Evolutionary conservation across 1,140 invertebrate genomes (phyloP).

Genomic region (Antheraea mylitta): DNA sequence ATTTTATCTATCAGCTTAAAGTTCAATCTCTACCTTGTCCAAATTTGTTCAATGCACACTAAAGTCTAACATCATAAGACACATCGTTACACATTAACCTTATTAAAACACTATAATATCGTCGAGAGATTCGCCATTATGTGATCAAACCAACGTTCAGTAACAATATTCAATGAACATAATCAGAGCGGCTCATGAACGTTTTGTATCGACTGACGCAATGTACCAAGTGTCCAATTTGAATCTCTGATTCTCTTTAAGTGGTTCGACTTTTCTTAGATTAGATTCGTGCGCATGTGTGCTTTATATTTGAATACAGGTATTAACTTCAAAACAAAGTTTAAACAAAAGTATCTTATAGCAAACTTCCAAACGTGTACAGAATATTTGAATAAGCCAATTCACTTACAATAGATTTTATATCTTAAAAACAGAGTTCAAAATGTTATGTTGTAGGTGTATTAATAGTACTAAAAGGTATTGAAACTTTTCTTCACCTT

Average conservation of each 20-base stretch:
- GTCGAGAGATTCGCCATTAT: slow-evolving; percentile 55
- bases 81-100: slow-evolving; percentile 51
- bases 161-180: slow-evolving; percentile 56
- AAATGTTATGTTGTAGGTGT: too few relatives aligned
- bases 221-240: slow-evolving; percentile 69
- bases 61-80: slow-evolving; percentile 20
- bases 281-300: slow-evolving; percentile 31
- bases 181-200: slow-evolving; percentile 62
- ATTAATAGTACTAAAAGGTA: too few relatives aligned
- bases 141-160: slow-evolving; percentile 44
- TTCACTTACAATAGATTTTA: too few relatives aligned
- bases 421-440: too few relatives aligned
- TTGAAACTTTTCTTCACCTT: too few relatives aligned
- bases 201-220: slow-evolving; percentile 63
- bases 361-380: background rate
- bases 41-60: background rate
- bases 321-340: background rate
- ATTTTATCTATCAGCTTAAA: background rate
- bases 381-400: background rate
- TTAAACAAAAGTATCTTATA: background rate
- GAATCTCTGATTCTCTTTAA: slow-evolving; percentile 62
- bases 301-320: background rate
- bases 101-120: slow-evolving; percentile 52
- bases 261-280: slow-evolving; percentile 68
- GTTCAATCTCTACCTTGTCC: background rate